Evolutionary conservation across 2,888 invertebrate genomes (phyloP).

Genomic region (Pristionchus arcanus): DNA sequence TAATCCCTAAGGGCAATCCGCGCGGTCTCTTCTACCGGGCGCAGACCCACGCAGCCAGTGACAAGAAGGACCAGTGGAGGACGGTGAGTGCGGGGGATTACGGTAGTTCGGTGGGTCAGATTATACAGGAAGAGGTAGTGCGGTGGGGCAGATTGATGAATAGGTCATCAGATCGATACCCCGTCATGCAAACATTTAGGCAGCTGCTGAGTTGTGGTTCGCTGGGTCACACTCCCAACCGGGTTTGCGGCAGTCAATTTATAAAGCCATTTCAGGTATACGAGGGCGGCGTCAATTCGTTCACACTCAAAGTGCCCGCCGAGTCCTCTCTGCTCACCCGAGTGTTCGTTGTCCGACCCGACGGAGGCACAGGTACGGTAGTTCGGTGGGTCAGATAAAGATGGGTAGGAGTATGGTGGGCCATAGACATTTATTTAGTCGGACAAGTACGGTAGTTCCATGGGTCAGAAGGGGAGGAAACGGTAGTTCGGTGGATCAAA

Average conservation of each 20-base stretch:
- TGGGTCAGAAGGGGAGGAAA: not conserved
- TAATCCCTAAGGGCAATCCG: constrained; percentile 55
- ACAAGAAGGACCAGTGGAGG: constrained; percentile 63
- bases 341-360: constrained; percentile 39
- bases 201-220: not conserved
- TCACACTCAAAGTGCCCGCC: not conserved
- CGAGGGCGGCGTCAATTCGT: constrained; percentile 6
- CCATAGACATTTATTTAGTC: not conserved
- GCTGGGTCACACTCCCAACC: not conserved
- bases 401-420: not conserved
- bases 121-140: no score
- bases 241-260: no score
- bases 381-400: not conserved
- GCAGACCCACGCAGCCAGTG: constrained; percentile 58
- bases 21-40: constrained; percentile 61
- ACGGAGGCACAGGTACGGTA: constrained; percentile 36
- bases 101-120: not conserved
- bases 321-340: not conserved
- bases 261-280: constrained; percentile 12
- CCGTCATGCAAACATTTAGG: not conserved
- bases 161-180: not conserved
- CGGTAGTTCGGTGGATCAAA: not conserved
- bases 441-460: not conserved
- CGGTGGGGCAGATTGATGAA: not conserved
- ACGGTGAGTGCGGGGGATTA: constrained; percentile 59